Evolutionary conservation across 2,113 vertebrate genomes (phyloP).

Genomic region (Zosterops lateralis): DNA sequence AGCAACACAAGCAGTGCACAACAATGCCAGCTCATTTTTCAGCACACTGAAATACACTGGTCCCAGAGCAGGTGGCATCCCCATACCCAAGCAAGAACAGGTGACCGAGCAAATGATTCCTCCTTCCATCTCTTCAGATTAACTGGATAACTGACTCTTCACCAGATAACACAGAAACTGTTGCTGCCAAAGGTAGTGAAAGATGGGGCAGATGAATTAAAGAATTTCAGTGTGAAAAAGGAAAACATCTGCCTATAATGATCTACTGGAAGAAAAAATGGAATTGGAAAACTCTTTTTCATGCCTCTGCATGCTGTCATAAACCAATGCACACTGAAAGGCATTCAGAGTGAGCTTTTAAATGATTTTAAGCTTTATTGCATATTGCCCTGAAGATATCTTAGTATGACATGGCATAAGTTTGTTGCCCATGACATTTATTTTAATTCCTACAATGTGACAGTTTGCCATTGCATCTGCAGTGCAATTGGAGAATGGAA

Average conservation of each 20-base stretch:
- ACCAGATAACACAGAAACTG: not conserved
- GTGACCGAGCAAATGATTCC: not conserved
- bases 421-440: not conserved
- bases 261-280: not conserved
- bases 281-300: not conserved
- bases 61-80: not conserved
- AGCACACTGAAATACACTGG: not conserved
- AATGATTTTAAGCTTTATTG: constrained; percentile 2
- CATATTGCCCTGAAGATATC: not conserved
- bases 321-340: not conserved
- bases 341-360: not conserved
- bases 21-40: not conserved
- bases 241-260: not conserved
- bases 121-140: not conserved
- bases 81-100: not conserved
- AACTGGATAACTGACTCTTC: not conserved
- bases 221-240: not conserved
- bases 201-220: not conserved
- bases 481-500: not conserved
- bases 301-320: not conserved
- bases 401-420: not conserved
- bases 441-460: not conserved
- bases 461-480: constrained; percentile 2
- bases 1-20: not conserved
- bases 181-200: not conserved